Conservation (phyloP, 2,888 invertebrate species). For the Tiliacea citrago region DNA sequence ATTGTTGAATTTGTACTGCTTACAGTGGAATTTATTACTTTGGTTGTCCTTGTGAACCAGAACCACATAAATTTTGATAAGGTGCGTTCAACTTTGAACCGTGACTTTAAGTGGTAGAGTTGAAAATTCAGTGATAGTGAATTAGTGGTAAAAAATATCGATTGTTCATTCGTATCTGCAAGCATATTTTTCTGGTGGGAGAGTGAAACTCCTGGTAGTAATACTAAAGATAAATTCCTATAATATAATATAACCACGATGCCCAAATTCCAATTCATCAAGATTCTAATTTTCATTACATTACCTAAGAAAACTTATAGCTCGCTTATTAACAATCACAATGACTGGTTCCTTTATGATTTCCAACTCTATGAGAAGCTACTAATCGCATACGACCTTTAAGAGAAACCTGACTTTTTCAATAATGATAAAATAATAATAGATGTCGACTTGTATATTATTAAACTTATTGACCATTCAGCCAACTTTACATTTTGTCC, state of each 20-base stretch:
- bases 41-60: slow-evolving; percentile 59
- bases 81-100: slow-evolving; percentile 37
- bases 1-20: slow-evolving; percentile 67
- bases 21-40: slow-evolving; percentile 61
- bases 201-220: background rate
- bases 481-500: background rate
- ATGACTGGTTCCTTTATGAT: background rate
- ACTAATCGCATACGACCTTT: background rate
- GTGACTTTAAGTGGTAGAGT: slow-evolving; percentile 21
- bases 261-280: background rate
- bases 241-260: background rate
- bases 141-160: slow-evolving; percentile 34
- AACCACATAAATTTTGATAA: slow-evolving; percentile 32
- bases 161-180: slow-evolving; percentile 39
- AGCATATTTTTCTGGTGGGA: slow-evolving; percentile 6
- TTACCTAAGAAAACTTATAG: background rate
- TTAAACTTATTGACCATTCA: background rate
- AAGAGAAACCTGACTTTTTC: slow-evolving; percentile 7
- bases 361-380: background rate
- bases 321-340: background rate
- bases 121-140: slow-evolving; percentile 6
- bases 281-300: background rate
- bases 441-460: background rate
- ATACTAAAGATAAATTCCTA: background rate
- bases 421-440: slow-evolving; percentile 15